Conservation (phyloP, 2,888 invertebrate genomes). For the Sepioteuthis lessoniana region DNA sequence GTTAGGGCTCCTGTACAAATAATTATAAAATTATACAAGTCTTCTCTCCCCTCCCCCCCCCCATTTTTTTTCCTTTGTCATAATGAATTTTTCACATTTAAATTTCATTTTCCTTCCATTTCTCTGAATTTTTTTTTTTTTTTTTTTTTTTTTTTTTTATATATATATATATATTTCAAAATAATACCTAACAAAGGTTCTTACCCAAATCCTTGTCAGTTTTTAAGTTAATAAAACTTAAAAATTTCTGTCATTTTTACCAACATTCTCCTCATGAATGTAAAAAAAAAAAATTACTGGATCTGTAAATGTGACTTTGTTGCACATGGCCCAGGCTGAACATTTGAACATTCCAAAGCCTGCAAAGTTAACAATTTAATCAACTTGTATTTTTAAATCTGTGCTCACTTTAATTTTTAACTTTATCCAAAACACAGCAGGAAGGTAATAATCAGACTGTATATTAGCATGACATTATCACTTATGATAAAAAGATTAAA, state of each 20-base stretch:
- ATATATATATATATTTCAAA: background rate
- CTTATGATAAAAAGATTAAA: background rate
- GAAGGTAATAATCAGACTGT: background rate
- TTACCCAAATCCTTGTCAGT: background rate
- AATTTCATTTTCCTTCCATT: background rate
- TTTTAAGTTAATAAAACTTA: background rate
- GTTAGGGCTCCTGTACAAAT: background rate
- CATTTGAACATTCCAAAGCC: constrained; percentile 18
- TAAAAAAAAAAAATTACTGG: background rate
- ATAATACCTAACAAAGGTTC: background rate
- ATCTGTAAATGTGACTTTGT: background rate
- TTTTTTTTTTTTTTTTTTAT: too few species aligned
- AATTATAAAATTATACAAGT: background rate
- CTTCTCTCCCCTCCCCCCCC: background rate
- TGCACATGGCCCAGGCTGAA: background rate
- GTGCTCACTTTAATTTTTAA: constrained; percentile 8
- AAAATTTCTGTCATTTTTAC: background rate
- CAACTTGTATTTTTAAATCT: background rate
- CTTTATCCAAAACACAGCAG: background rate
- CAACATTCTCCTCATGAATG: background rate
- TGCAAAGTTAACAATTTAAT: background rate
- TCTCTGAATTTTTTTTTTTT: background rate
- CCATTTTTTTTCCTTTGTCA: too few species aligned
- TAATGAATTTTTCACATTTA: too few species aligned
- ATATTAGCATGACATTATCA: background rate